Percentiles rank a stretch among this genome's conserved stretches.
phyloP scores from a whole-genome alignment of 2,113 vertebrate genomes.

The Salvator merianae region DNA sequence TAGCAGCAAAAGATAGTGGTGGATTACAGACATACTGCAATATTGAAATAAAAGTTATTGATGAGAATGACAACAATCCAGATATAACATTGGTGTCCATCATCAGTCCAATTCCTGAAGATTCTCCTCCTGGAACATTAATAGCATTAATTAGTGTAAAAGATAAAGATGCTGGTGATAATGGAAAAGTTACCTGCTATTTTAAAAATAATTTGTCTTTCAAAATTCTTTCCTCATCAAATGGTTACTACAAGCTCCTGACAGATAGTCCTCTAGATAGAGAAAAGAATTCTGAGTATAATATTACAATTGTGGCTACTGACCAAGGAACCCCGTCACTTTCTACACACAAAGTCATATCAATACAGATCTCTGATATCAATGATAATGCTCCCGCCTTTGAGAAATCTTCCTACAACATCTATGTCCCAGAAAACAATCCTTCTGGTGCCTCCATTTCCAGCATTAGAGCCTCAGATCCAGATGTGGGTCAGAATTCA shows the following conservation, averaged over 20 bases:
- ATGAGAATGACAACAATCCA: slow-evolving; percentile 75
- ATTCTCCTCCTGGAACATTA: slow-evolving; percentile 41
- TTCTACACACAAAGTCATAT: not conserved
- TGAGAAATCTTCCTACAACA: not conserved
- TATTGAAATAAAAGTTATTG: slow-evolving; percentile 64
- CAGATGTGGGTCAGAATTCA: too few relatives aligned
- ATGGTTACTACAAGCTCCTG: slow-evolving; percentile 31
- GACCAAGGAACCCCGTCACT: not conserved
- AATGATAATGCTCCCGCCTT: slow-evolving; percentile 11
- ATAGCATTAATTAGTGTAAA: slow-evolving; percentile 55
- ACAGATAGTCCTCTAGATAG: slow-evolving; percentile 70
- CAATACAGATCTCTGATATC: not conserved
- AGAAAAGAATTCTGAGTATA: slow-evolving; percentile 76
- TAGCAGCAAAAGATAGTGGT: slow-evolving; percentile 77
- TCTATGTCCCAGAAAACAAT: too few relatives aligned
- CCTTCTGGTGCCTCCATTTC: too few relatives aligned
- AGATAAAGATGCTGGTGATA: slow-evolving; percentile 54
- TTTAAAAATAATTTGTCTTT: slow-evolving; percentile 43
- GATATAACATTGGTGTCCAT: slow-evolving; percentile 53
- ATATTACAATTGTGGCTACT: slow-evolving; percentile 31
- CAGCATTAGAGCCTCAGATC: too few relatives aligned
- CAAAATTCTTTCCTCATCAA: slow-evolving; percentile 51
- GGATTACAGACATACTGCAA: slow-evolving; percentile 67
- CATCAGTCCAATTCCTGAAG: slow-evolving; percentile 50
- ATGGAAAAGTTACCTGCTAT: slow-evolving; percentile 47